Evolutionary conservation across 2,113 vertebrate genomes (phyloP).

Genomic region (Calidris pugnax): DNA sequence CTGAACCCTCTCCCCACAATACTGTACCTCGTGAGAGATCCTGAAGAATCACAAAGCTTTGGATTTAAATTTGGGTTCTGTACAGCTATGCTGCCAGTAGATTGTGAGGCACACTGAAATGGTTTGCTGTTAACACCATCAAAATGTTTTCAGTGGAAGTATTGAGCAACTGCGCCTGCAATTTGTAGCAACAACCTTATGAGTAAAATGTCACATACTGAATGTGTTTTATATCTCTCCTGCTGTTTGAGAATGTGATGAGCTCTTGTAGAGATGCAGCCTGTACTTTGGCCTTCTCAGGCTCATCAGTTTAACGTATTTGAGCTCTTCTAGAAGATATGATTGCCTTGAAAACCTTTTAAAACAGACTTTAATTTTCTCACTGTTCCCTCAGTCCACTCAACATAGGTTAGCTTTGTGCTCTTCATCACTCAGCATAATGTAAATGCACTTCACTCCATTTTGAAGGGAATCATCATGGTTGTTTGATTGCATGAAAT

Average conservation of each 20-base stretch:
- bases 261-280: not conserved
- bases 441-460: not conserved
- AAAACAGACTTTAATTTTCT: slow-evolving; percentile 14
- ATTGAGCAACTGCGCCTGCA: not conserved
- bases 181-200: not conserved
- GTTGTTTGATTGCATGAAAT: not conserved
- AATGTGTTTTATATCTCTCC: not conserved
- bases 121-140: not conserved
- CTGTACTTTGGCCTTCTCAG: not conserved
- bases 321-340: not conserved
- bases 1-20: not conserved
- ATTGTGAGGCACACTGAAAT: not conserved
- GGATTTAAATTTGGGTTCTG: not conserved
- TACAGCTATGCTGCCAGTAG: not conserved
- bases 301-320: not conserved
- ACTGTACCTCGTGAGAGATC: not conserved
- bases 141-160: slow-evolving; percentile 18
- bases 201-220: not conserved
- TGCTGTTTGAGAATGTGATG: not conserved
- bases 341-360: slow-evolving; percentile 14
- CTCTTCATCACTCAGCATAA: not conserved
- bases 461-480: not conserved
- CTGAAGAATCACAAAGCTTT: not conserved
- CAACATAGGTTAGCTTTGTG: not conserved
- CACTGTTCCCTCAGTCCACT: not conserved